A percentile compares a stretch with the other conserved stretches of the same genome.
Evolutionary conservation across 2,113 vertebrate genomes (phyloP).

Genomic region (Propithecus coquereli): DNA sequence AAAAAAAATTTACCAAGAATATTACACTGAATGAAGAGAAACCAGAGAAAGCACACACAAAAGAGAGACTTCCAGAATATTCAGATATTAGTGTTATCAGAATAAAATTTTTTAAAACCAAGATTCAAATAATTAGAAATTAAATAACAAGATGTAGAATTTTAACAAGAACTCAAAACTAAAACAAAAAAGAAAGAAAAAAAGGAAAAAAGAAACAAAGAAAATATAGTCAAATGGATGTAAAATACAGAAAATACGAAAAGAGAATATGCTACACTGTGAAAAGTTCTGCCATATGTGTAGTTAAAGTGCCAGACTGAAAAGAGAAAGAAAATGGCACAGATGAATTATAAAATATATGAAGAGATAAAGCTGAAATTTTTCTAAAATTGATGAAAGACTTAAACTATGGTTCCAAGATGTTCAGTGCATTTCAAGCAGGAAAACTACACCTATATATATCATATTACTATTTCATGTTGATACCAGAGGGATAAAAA

Average conservation of each 20-base stretch:
- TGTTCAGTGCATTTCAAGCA: background rate
- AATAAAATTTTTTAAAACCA: background rate
- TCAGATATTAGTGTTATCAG: background rate
- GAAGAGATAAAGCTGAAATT: background rate
- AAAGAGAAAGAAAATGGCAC: background rate
- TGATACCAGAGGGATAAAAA: background rate
- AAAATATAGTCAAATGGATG: background rate
- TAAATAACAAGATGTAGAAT: background rate
- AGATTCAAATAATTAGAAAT: background rate
- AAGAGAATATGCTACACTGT: background rate
- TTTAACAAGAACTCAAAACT: background rate
- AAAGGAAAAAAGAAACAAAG: background rate
- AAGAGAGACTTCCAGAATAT: background rate
- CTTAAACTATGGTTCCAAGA: background rate
- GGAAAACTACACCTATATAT: background rate
- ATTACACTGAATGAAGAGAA: background rate
- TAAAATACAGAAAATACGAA: background rate
- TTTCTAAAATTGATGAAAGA: background rate
- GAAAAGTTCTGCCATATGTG: background rate
- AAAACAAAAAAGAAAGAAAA: background rate
- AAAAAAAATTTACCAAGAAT: background rate
- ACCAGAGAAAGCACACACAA: background rate
- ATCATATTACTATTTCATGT: background rate
- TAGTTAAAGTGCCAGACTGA: background rate
- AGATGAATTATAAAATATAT: background rate